These are phyloP conservation scores for Leptopilina myrica DNA, from an alignment of 2,888 invertebrate genomes.

Conservation along the genomic window DNA sequence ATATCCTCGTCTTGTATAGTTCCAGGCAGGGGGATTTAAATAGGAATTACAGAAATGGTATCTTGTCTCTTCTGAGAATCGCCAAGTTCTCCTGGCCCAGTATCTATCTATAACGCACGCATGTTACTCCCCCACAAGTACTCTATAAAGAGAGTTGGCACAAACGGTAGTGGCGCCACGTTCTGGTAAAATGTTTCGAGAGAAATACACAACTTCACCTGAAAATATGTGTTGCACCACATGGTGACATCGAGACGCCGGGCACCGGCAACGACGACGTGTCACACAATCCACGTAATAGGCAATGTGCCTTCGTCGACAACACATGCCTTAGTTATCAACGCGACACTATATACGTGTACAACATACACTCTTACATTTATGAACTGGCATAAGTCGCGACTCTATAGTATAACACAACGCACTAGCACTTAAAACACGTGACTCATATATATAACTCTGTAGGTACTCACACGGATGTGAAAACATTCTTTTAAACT, in stretches of 20 bases:
- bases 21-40: constrained; percentile 10
- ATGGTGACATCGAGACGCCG: constrained; percentile 62
- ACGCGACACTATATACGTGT: no score
- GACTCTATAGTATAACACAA: not conserved
- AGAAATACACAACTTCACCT: constrained; percentile 24
- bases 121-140: constrained; percentile 13
- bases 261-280: constrained; percentile 35
- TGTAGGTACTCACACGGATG: constrained; percentile 15
- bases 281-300: constrained; percentile 10
- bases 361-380: not conserved
- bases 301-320: not conserved
- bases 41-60: constrained; percentile 16
- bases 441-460: constrained; percentile 3
- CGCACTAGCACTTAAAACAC: constrained; percentile 13
- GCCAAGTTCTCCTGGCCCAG: constrained; percentile 22
- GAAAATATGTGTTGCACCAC: constrained; percentile 61
- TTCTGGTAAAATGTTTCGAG: not conserved
- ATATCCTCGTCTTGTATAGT: not conserved
- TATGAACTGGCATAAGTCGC: constrained; percentile 8
- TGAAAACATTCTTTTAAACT: constrained; percentile 10
- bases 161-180: constrained; percentile 32
- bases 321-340: constrained; percentile 15
- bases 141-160: not conserved
- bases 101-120: constrained; percentile 30
- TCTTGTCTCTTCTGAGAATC: constrained; percentile 18